Percentiles rank a stretch among this genome's conserved stretches.
Evolutionary conservation across 2,797 vertebrate species (phyloP).

Genomic region (Hoplostethus mediterraneus): DNA sequence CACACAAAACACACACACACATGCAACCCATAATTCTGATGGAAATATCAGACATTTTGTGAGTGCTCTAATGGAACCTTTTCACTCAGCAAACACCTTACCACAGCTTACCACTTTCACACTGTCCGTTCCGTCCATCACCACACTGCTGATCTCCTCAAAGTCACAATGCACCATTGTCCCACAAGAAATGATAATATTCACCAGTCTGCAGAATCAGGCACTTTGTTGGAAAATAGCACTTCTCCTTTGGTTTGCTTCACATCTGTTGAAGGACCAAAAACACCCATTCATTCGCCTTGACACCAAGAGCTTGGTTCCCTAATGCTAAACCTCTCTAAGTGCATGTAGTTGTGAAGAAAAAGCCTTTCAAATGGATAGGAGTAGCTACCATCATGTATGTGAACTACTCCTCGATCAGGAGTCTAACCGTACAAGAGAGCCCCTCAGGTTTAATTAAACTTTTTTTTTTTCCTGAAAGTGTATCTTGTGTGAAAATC

Average conservation of each 20-base stretch:
- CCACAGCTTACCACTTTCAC: slow-evolving; percentile 52
- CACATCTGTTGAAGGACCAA: slow-evolving; percentile 69
- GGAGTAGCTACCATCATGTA: slow-evolving; percentile 65
- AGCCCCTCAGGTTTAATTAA: slow-evolving; percentile 86
- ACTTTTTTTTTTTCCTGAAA: slow-evolving; percentile 79
- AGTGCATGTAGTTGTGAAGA: slow-evolving; percentile 73
- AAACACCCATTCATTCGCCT: slow-evolving; percentile 78
- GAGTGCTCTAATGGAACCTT: slow-evolving; percentile 55
- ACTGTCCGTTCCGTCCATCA: slow-evolving; percentile 34
- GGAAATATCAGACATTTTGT: slow-evolving; percentile 66
- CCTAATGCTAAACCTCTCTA: slow-evolving; percentile 71
- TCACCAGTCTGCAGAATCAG: slow-evolving; percentile 57
- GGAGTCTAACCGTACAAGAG: slow-evolving; percentile 77
- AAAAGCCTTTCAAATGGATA: slow-evolving; percentile 77
- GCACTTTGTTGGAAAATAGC: slow-evolving; percentile 71
- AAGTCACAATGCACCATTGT: slow-evolving; percentile 69
- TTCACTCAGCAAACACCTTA: slow-evolving; percentile 49
- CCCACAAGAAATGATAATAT: slow-evolving; percentile 71
- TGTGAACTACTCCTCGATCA: slow-evolving; percentile 58
- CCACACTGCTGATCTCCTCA: slow-evolving; percentile 69
- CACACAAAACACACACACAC: slow-evolving; percentile 45
- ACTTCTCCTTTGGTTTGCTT: slow-evolving; percentile 62
- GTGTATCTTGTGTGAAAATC: slow-evolving; percentile 83
- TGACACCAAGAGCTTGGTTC: slow-evolving; percentile 65
- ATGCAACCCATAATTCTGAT: slow-evolving; percentile 57